A percentile compares a stretch with the other conserved stretches of the same genome.
These are phyloP conservation scores for Bursaphelenchus mucronatus DNA, from an alignment of 1,140 invertebrate species.

Conservation along the genomic window DNA sequence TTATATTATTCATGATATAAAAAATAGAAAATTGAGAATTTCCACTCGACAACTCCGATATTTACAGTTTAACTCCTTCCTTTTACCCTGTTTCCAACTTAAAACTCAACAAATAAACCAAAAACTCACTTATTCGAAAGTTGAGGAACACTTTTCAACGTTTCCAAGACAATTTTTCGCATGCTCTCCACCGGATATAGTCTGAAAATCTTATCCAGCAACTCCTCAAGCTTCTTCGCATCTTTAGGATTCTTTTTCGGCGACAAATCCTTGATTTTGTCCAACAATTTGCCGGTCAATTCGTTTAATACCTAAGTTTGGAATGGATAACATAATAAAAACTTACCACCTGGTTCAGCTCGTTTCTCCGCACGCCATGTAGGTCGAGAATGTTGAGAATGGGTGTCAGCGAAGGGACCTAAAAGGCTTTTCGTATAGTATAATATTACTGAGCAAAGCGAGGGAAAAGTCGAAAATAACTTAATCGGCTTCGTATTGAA, in stretches of 20 bases:
- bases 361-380: constrained; percentile 32
- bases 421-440: background rate
- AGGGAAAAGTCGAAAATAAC: too few species aligned
- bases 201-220: constrained; percentile 30
- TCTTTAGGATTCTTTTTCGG: constrained; percentile 31
- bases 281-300: constrained; percentile 31
- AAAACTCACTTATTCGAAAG: constrained; percentile 29
- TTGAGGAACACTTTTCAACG: constrained; percentile 34
- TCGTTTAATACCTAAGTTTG: constrained; percentile 32
- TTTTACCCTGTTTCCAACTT: background rate
- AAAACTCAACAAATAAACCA: background rate
- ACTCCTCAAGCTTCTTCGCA: constrained; percentile 35
- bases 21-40: too few species aligned
- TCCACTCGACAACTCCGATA: too few species aligned
- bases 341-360: constrained; percentile 38
- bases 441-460: too few species aligned
- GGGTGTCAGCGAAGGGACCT: constrained; percentile 36
- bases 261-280: constrained; percentile 31
- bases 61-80: too few species aligned
- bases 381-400: constrained; percentile 45
- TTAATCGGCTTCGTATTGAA: too few species aligned
- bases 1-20: too few species aligned
- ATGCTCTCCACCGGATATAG: constrained; percentile 34
- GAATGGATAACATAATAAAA: background rate
- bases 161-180: constrained; percentile 46